Base-by-base conservation (phyloP, 2,888 invertebrate genomes). In the Omphaloscelis lunosa region DNA sequence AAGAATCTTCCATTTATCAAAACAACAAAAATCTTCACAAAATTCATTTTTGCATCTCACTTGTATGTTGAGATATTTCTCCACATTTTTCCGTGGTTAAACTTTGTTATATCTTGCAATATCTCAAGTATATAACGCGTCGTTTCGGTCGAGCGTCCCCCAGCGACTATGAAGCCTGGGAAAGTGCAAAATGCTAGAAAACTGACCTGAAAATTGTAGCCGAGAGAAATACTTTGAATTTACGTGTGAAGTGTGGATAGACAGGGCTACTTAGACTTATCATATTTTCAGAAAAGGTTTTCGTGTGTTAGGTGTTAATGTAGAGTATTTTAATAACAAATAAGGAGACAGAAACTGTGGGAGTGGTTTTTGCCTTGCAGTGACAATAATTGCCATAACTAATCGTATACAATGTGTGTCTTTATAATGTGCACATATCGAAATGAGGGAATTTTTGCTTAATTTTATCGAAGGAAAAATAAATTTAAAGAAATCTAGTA, bases 41-140 rank as follows among this genome's bases (percentile, higher is more conserved):
- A 17, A 29, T 56, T 20, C 5, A 62, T 1, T 72, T 72, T 72
- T n/a, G 27, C 4, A 23, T n/a, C 20, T 61, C 17, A n/a, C 56
- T 74, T 5, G 51, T 51, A 2, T 11, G 5, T 72, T 48, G 27
- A 75, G 67, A 82, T 62, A 7, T 67, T 56, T n/a, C 1, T 41
- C 3, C 23, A 61, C 41, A 71, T 53, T 78, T 61, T 72, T 23
- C 59, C 34, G 45, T 51, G 80, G 80, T 63, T 15, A 45, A 69
- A 72, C 65, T 84, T 79, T 75, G 65, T 84, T 75, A 80, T 84
- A 72, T 84, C 80, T 80, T 41, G 27, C 56, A 48, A 45, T 58
- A 34, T 71, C 39, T 74, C 48, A 23, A 74, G 72, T 72, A 34
- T 70, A 68, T 81, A 61, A 34, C 29, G n/a, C 23, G 48, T 41